phyloP scores from a whole-genome alignment of 23 tunicate genomes.

The Aplidium turbinatum region DNA sequence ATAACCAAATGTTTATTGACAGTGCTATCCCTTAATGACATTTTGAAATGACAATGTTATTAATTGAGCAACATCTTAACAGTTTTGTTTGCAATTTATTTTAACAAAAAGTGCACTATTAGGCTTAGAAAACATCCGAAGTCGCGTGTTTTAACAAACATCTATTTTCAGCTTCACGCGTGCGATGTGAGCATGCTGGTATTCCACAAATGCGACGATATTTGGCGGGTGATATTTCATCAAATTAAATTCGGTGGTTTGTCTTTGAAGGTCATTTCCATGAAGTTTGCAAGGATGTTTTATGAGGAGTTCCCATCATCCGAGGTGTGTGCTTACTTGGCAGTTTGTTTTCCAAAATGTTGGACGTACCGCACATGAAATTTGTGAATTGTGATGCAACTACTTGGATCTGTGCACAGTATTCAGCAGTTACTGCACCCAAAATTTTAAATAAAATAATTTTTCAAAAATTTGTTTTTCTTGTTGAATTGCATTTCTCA shows the following conservation, averaged over 20 bases:
- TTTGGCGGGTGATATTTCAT: slow-evolving; percentile 33
- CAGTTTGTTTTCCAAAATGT: not conserved
- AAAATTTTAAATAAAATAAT: not conserved
- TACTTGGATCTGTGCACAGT: not conserved
- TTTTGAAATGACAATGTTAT: too few relatives aligned
- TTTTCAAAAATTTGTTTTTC: not conserved
- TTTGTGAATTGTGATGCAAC: not conserved
- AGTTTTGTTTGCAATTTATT: too few relatives aligned
- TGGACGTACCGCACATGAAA: not conserved
- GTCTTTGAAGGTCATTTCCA: slow-evolving; percentile 24
- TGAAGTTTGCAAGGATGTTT: too few relatives aligned
- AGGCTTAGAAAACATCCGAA: not conserved
- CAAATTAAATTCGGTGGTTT: slow-evolving; percentile 56
- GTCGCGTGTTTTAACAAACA: not conserved
- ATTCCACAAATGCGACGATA: not conserved
- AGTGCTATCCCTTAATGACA: too few relatives aligned
- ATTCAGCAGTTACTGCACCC: too few relatives aligned
- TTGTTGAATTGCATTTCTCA: not conserved
- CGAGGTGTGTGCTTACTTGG: too few relatives aligned
- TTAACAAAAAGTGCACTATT: too few relatives aligned
- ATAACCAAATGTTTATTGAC: too few relatives aligned
- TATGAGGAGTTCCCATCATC: too few relatives aligned
- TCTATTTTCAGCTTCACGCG: slow-evolving; percentile 35
- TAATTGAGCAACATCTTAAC: too few relatives aligned
- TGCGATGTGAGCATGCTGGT: slow-evolving; percentile 44